phyloP scores from a whole-genome alignment of 2,888 invertebrate species.

The Heliconius charithonia region DNA sequence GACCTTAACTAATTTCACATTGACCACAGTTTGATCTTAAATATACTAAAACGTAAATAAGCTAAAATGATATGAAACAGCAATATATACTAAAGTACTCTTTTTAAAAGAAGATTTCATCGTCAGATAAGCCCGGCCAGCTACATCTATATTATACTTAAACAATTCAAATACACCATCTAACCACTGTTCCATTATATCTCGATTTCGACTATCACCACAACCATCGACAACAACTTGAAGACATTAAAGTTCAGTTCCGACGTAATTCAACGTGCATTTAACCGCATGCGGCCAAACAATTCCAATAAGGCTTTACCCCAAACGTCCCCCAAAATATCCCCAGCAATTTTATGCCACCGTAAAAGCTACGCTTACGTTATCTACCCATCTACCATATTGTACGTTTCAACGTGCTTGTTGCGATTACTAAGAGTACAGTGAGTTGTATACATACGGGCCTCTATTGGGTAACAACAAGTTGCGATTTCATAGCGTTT shows the following conservation, averaged over 20 bases:
- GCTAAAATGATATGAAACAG: background rate
- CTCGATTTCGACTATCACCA: background rate
- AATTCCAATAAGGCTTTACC: slow-evolving; percentile 48
- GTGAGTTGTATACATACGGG: slow-evolving; percentile 56
- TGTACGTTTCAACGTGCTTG: slow-evolving; percentile 76
- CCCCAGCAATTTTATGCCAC: slow-evolving; percentile 54
- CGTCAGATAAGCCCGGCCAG: background rate
- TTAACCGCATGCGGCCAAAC: slow-evolving; percentile 44
- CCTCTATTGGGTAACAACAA: slow-evolving; percentile 40
- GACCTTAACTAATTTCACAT: background rate
- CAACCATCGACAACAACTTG: slow-evolving; percentile 7
- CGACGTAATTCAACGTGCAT: slow-evolving; percentile 27
- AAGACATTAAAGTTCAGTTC: slow-evolving; percentile 6
- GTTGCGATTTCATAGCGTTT: background rate
- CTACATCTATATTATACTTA: background rate
- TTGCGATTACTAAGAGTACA: slow-evolving; percentile 63
- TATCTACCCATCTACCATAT: slow-evolving; percentile 80
- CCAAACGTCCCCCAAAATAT: slow-evolving; percentile 42
- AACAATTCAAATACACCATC: background rate
- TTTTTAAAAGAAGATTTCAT: background rate
- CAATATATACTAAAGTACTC: background rate
- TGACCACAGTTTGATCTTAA: no score
- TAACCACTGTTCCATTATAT: slow-evolving; percentile 9
- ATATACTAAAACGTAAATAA: background rate
- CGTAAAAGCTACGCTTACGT: slow-evolving; percentile 75